phyloP scores from a whole-genome alignment of 1,140 invertebrate genomes.

The Spodoptera litura region DNA sequence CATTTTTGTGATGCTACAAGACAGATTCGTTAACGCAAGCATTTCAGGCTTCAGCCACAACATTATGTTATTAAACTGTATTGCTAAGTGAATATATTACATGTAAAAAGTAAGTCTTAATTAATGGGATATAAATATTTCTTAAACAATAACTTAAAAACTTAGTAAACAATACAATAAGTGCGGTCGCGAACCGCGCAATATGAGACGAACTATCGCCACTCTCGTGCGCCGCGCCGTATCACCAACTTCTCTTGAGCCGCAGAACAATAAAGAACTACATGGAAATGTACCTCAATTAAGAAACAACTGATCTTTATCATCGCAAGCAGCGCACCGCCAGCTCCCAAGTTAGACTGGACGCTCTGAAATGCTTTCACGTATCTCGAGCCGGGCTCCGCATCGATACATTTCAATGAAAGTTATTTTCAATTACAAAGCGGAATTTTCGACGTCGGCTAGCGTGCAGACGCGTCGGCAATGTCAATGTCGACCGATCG shows the following conservation, averaged over 20 bases:
- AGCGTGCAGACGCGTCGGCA: constrained; percentile 75
- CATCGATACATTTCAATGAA: constrained; percentile 70
- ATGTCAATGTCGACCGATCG: constrained; percentile 68
- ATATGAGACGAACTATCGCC: not conserved
- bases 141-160: not conserved
- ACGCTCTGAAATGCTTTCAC: constrained; percentile 10
- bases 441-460: constrained; percentile 67
- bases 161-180: not conserved
- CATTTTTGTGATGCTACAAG: not conserved
- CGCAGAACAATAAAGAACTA: not conserved
- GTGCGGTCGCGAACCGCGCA: constrained; percentile 8
- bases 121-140: too few species aligned
- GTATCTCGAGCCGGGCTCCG: constrained; percentile 35
- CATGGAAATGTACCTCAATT: not conserved
- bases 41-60: not conserved
- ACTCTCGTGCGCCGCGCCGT: constrained; percentile 3
- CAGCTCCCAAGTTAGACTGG: constrained; percentile 4
- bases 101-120: too few species aligned
- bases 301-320: not conserved
- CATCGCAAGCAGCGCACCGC: not conserved
- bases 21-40: not conserved
- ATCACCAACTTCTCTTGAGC: not conserved
- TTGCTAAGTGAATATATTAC: not conserved
- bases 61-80: not conserved
- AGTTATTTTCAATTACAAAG: constrained; percentile 79